Evolutionary conservation across 2,113 vertebrate genomes (phyloP), one percentile per base, ranked within the genome.

Genomic region (Formicarius rufipectus): DNA sequence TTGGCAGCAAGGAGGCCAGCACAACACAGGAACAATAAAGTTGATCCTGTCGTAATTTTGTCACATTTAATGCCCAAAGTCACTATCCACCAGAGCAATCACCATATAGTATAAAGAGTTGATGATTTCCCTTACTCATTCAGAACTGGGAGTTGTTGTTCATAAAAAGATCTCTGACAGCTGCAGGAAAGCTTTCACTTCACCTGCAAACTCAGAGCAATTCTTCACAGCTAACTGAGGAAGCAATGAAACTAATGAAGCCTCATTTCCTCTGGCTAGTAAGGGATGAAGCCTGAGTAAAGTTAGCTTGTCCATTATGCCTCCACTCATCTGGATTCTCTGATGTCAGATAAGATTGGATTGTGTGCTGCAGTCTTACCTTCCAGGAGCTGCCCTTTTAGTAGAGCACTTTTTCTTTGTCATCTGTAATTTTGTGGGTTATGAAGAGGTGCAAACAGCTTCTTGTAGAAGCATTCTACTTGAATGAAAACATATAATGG

Each of bases 231-330:
- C 73, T 84, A 84, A 67, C 83, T n/a, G 47, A 16, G 76, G 69
- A 89, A 95, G 76, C 73, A 91, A 64, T 81, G 64, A 75, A 84
- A 67, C 35, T 84, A 68, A 74, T 63, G 86, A 71, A 81, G 76
- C 72, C 83, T 89, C 45, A 95, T 93, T 97, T 97, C 68, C 88
- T 45, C 64, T 37, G 60, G 56, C 68, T 75, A 62, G 63, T 52
- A 44, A 81, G 53, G 52, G 71, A n/a, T 44, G 74, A 78, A 87
- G 45, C 19, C 35, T 45, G 66, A 69, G 20, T 60, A 64, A 81
- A 81, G 52, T 88, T 47, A 31, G 6, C 39, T 71, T 67, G n/a
- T 52, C 89, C 47, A 71, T 93, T 92, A 55, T 67, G 60, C 69
- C 44, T 85, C 53, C 67, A 21, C 45, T 93, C 80, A 39, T 71